phyloP scores from a whole-genome alignment of 2,797 vertebrate genomes.

The Picus viridis region DNA sequence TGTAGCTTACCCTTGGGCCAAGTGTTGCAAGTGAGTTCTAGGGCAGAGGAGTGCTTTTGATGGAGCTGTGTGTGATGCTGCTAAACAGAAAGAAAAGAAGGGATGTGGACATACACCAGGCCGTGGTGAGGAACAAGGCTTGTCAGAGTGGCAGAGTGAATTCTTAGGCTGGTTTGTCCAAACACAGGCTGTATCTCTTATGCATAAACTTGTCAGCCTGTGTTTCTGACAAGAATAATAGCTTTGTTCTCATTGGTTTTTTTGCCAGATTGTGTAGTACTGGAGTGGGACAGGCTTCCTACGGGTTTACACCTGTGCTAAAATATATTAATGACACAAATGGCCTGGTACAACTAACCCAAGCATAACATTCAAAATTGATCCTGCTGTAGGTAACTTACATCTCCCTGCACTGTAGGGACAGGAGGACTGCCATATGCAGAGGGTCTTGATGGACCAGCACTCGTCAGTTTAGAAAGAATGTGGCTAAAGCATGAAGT shows the following conservation, averaged over 20 bases:
- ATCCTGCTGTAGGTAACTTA: neutral
- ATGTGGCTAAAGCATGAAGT: neutral
- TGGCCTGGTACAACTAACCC: neutral
- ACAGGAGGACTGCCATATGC: neutral
- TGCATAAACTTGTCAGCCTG: neutral
- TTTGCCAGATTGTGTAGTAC: neutral
- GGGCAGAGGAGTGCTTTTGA: neutral
- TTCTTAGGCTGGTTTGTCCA: neutral
- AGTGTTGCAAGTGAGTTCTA: neutral
- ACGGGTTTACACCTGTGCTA: neutral
- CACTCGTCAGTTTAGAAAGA: neutral
- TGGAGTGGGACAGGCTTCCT: neutral
- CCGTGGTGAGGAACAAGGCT: neutral
- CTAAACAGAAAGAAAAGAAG: neutral
- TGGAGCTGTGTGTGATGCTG: neutral
- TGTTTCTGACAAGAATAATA: neutral
- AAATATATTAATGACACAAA: neutral
- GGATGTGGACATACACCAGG: neutral
- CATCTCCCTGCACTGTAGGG: neutral
- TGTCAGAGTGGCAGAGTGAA: neutral
- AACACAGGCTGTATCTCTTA: neutral
- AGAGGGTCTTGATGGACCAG: neutral
- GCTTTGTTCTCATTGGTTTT: neutral
- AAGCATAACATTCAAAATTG: neutral
- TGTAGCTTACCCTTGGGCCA: neutral